These are phyloP conservation scores for Drosophila repletoides DNA, from an alignment of 1,140 invertebrate genomes.

Conservation along the genomic window DNA sequence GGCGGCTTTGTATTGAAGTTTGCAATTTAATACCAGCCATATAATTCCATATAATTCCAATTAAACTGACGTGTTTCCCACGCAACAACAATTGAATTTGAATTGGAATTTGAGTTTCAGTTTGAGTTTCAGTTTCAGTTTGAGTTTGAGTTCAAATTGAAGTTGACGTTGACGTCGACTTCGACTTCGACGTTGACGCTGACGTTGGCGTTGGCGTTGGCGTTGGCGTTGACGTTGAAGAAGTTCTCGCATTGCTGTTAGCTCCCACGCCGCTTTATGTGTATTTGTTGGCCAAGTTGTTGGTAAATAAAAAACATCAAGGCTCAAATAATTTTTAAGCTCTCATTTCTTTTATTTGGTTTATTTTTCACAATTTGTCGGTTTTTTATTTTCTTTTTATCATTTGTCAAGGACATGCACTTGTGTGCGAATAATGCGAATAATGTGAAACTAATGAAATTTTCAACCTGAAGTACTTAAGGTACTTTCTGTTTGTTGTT, in stretches of 20 bases:
- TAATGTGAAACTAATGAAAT: conserved; percentile 75
- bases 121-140: conserved; percentile 2
- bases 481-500: conserved; percentile 45
- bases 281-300: conserved; percentile 37
- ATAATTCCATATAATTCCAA: conserved; percentile 35
- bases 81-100: conserved; percentile 33
- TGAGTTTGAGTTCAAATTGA: conserved; percentile 14
- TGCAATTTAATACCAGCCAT: conserved; percentile 23
- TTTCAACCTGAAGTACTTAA: conserved; percentile 70
- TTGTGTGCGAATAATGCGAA: conserved; percentile 47
- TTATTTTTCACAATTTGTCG: conserved; percentile 1
- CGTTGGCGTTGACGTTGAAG: conserved; percentile 3
- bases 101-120: conserved; percentile 20
- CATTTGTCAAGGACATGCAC: conserved; percentile 49
- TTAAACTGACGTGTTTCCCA: conserved; percentile 27
- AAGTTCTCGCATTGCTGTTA: conserved; percentile 29
- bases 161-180: conserved; percentile 3
- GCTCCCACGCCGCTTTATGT: conserved; percentile 47
- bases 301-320: conserved; percentile 41
- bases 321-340: conserved; percentile 19
- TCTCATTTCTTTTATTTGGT: conserved; percentile 41
- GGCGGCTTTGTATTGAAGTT: conserved; percentile 1
- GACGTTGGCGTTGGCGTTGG: conserved; percentile 1
- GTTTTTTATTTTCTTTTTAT: conserved; percentile 31
- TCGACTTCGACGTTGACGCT: conserved; percentile 3